Conservation (phyloP, 2,797 vertebrate genomes). For the Coranthus polyacanthus region DNA sequence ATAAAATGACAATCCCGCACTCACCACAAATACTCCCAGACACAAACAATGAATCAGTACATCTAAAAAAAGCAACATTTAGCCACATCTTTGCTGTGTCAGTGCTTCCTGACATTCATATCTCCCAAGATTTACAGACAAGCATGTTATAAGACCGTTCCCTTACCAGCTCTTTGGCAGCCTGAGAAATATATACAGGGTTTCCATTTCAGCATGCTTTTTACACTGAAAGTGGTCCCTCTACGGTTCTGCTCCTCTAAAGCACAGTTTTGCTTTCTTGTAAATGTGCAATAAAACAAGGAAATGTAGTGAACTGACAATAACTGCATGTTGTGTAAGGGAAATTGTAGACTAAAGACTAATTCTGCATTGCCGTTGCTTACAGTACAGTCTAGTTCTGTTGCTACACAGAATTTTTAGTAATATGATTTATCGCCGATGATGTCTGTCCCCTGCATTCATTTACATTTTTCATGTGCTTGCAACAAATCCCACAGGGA, state of each 20-base stretch:
- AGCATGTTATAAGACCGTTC: slow-evolving; percentile 18
- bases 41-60: slow-evolving; percentile 21
- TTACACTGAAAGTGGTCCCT: slow-evolving; percentile 62
- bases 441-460: slow-evolving; percentile 60
- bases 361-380: slow-evolving; percentile 62
- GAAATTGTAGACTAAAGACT: slow-evolving; percentile 52
- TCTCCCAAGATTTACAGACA: slow-evolving; percentile 44
- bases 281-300: slow-evolving; percentile 75
- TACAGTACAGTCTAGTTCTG: slow-evolving; percentile 68
- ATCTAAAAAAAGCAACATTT: slow-evolving; percentile 34
- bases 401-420: slow-evolving; percentile 73
- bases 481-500: slow-evolving; percentile 57
- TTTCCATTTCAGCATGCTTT: slow-evolving; percentile 46
- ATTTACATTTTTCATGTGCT: slow-evolving; percentile 70
- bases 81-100: slow-evolving; percentile 45
- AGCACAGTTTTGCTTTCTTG: slow-evolving; percentile 67
- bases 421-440: slow-evolving; percentile 76
- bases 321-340: slow-evolving; percentile 41
- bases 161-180: slow-evolving; percentile 34
- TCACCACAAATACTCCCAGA: slow-evolving; percentile 24
- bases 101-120: slow-evolving; percentile 45
- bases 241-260: slow-evolving; percentile 46
- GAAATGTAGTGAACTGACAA: slow-evolving; percentile 56
- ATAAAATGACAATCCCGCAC: slow-evolving; percentile 27
- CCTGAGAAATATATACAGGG: slow-evolving; percentile 42